These are phyloP conservation scores for Poeciliopsis retropinna DNA, from an alignment of 2,113 vertebrate genomes.

Conservation along the genomic window DNA sequence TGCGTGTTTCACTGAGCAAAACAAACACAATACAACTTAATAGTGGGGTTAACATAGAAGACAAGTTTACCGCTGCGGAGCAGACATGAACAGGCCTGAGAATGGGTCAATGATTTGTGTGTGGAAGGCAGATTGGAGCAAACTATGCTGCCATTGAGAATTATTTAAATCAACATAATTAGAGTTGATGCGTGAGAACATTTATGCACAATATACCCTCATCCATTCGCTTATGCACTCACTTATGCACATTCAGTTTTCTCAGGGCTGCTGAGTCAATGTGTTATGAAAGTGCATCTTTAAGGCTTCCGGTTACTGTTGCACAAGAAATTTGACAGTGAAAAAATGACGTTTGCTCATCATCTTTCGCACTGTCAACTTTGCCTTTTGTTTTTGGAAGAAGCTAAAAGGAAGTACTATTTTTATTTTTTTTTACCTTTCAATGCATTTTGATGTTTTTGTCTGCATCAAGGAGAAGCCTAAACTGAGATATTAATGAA, in stretches of 20 bases:
- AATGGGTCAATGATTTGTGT: conserved; percentile 12
- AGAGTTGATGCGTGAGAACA: not conserved
- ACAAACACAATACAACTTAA: conserved; percentile 64
- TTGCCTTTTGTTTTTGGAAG: conserved; percentile 35
- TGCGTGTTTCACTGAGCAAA: conserved; percentile 65
- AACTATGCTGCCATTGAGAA: conserved; percentile 12
- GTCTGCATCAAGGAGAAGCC: conserved; percentile 2
- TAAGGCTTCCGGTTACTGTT: conserved; percentile 11
- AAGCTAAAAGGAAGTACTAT: conserved; percentile 2
- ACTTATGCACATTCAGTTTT: not conserved
- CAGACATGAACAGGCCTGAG: conserved; percentile 8
- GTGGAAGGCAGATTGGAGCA: conserved; percentile 3
- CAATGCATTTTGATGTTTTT: conserved; percentile 34
- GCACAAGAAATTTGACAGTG: conserved; percentile 23
- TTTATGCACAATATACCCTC: not conserved
- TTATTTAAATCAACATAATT: not conserved
- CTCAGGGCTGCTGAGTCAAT: conserved; percentile 4
- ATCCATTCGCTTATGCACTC: not conserved
- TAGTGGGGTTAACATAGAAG: conserved; percentile 42
- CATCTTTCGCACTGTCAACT: conserved; percentile 20
- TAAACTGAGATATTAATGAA: not conserved
- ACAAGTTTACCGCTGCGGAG: conserved; percentile 37
- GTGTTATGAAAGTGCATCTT: conserved; percentile 5
- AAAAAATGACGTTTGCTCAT: not conserved
- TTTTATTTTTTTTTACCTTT: conserved; percentile 29